Evolutionary conservation across 2,888 invertebrate genomes (phyloP), one percentile per base, ranked within the genome.

Genomic region (Drosophila subquinaria): DNA sequence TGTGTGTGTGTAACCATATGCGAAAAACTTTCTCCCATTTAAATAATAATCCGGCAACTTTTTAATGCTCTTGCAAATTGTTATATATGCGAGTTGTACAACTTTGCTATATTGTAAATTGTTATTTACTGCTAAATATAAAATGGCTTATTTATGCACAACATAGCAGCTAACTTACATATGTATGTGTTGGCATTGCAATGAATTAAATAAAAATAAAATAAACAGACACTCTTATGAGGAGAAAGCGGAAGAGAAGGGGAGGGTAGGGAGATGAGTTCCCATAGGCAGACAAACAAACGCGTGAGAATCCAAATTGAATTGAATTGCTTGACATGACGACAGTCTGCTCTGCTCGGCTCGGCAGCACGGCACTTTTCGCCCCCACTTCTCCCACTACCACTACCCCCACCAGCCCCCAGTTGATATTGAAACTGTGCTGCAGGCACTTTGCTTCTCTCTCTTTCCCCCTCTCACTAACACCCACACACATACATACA

Each of bases 261-360:
- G 11, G 9, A 8, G 38, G 2, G 9, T n/a, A 4, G 13, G 15
- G 9, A 13, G 10, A 15, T 40, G 5, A 23, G 20, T 27, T n/a
- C 43, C 63, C 51, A 65, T 63, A 67, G 79, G 79, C 85, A 62
- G 81, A 66, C 88, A 89, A 89, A 88, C 79, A 86, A 88, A 76
- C 88, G 90, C 86, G 86, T 88, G 86, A 86, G 88, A 86, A 84
- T 75, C 79, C 82, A 89, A 89, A 88, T 83, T 88, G 78, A 90
- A 90, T 86, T 90, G 87, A 90, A 90, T 87, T 88, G 89, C 88
- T 81, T 89, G 88, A 85, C 85, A 88, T 89, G 81, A 84, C 74
- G 88, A 89, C 82, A 82, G 68, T 79, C 65, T 59, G 47, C 40
- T 79, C 65, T 59, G 47, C 40, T 48, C 59, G 15, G 4, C 40